Evolutionary conservation across 2,888 invertebrate genomes (phyloP), one percentile per base, ranked within the genome.

Genomic region (Pheosia gnoma): DNA sequence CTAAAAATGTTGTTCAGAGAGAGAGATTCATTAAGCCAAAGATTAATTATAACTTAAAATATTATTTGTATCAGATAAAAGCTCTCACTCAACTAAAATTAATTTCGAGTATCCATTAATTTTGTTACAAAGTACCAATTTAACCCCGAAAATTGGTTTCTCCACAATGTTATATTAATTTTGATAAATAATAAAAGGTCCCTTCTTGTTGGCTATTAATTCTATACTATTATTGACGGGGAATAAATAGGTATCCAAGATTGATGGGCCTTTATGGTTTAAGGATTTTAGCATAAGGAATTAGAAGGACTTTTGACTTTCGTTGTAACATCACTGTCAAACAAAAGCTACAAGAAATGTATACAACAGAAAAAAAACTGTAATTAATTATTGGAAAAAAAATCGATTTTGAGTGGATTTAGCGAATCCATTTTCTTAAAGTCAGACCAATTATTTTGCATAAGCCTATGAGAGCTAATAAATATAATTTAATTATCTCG

Each of bases 81-180:
- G 58, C 49, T 58, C 47, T 57, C 66, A 63, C 67, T 71, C 64
- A 65, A 59, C 70, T 66, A 69, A 72, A 72, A 66, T 72, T 74
- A 76, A 76, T 76, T 71, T 73, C 56, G 64, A 69, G 72, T 70
- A 69, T 64, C 71, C 71, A 75, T 76, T 72, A 74, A 75, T 76
- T 70, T 72, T 60, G 57, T 63, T 57, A 73, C 73, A 69, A 73
- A 72, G 66, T 68, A 65, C 56, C 65, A 67, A 75, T 69, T 70
- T 72, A 57, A 62, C 66, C 62, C 63, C 63, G 72, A 72, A 72
- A 71, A 71, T 72, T 71, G 67, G 60, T 74, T 70, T 68, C 68
- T 66, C 61, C 66, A 67, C 62, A 71, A 65, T 63, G 64, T 70
- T 70, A 65, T 72, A 72, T 70, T 70, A 64, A 63, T 64, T 68